These are phyloP conservation scores for Synergus itoensis DNA, from an alignment of 2,888 invertebrate species.

Conservation along the genomic window DNA sequence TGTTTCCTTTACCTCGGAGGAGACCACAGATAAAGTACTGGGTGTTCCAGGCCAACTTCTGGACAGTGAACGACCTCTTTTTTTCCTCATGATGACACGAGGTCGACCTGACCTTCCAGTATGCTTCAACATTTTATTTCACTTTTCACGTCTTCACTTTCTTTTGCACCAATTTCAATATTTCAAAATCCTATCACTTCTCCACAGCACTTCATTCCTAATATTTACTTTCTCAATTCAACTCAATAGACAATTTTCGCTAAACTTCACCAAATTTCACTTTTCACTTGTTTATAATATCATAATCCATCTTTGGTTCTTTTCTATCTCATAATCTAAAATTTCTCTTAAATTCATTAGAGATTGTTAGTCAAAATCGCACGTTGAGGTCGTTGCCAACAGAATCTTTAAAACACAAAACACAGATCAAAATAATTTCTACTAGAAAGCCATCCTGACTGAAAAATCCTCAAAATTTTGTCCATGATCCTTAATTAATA, in stretches of 20 bases:
- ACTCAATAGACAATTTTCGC: background rate
- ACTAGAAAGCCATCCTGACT: background rate
- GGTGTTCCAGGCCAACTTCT: slow-evolving; percentile 76
- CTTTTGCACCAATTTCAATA: background rate
- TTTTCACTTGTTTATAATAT: slow-evolving; percentile 12
- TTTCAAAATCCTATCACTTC: background rate
- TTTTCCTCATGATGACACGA: slow-evolving; percentile 68
- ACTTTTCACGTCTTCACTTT: slow-evolving; percentile 1
- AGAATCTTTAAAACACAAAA: background rate
- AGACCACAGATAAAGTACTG: slow-evolving; percentile 67
- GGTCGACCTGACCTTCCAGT: slow-evolving; percentile 66
- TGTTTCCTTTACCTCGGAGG: slow-evolving; percentile 39
- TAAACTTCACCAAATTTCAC: background rate
- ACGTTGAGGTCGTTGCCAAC: background rate
- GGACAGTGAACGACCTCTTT: slow-evolving; percentile 72
- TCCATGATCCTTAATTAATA: background rate
- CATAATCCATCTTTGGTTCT: slow-evolving; percentile 23
- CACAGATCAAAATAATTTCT: no score
- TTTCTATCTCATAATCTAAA: background rate
- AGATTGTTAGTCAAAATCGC: background rate
- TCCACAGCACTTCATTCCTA: slow-evolving; percentile 13
- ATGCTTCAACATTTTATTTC: slow-evolving; percentile 71
- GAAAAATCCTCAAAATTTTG: background rate
- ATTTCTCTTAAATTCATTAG: background rate
- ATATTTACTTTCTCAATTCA: background rate